A percentile compares a stretch with the other conserved stretches of the same genome.
Evolutionary conservation across 2,888 invertebrate species (phyloP).

Genomic region (Pemphredon lugubris): DNA sequence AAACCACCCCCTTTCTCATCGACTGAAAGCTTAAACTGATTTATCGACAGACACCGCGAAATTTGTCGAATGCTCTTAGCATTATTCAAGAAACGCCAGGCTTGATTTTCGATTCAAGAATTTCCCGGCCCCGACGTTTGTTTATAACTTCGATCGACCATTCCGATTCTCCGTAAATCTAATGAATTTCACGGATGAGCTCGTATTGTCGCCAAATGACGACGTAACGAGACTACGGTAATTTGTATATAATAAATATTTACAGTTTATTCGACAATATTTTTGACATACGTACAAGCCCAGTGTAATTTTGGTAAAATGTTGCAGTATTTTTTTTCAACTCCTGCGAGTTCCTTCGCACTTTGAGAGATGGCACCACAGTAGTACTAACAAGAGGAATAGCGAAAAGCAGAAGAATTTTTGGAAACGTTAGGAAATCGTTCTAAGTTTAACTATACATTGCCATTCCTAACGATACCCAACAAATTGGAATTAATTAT

Average conservation of each 20-base stretch:
- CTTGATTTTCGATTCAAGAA: conserved; percentile 21
- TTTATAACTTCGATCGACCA: conserved; percentile 1
- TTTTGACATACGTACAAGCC: no score
- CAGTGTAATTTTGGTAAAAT: no score
- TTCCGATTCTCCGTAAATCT: background rate
- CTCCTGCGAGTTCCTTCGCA: conserved; percentile 10
- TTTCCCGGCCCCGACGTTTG: conserved; percentile 32
- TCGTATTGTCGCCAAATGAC: no score
- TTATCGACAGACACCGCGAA: conserved; percentile 76
- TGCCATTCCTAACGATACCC: no score
- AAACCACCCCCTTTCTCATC: conserved; percentile 73
- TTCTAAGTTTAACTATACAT: background rate
- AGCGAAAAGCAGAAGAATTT: background rate
- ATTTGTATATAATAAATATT: no score
- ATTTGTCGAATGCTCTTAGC: conserved; percentile 55
- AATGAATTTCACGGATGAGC: no score
- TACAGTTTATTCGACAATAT: no score
- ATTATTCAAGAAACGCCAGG: conserved; percentile 36
- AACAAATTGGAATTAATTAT: no score
- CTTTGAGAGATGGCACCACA: conserved; percentile 46
- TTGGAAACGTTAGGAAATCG: background rate
- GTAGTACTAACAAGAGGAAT: conserved; percentile 15
- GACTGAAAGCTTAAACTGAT: conserved; percentile 75
- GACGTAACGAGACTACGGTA: no score
- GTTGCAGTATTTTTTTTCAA: no score